These are phyloP conservation scores for Protobothrops flavoviridis DNA, from an alignment of 2,113 vertebrate species.

Conservation along the genomic window DNA sequence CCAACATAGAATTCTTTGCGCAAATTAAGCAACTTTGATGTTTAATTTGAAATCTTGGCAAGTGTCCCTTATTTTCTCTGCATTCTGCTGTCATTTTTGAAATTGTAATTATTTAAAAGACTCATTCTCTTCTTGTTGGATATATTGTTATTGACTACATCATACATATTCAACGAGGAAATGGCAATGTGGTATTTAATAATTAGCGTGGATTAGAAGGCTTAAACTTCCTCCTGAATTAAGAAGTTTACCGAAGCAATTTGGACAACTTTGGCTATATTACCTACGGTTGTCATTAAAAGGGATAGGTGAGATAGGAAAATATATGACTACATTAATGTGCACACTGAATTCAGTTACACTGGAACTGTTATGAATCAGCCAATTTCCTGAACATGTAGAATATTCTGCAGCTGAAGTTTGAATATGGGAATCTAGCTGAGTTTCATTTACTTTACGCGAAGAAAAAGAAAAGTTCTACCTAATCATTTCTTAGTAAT, in stretches of 20 bases:
- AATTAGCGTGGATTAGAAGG: neutral
- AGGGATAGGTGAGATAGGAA: neutral
- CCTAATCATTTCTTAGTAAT: neutral
- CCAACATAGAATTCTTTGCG: neutral
- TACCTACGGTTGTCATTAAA: neutral
- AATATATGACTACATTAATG: neutral
- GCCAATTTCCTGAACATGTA: neutral
- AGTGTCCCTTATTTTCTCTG: conserved; percentile 34
- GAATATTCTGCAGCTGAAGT: neutral
- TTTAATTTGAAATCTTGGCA: conserved; percentile 41
- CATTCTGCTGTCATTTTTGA: conserved; percentile 42
- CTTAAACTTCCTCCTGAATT: neutral
- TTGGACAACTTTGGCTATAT: neutral
- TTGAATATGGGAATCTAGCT: no score
- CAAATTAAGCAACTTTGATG: conserved; percentile 42
- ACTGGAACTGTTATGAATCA: neutral
- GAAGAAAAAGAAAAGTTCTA: neutral
- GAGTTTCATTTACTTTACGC: neutral
- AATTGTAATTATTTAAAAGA: conserved; percentile 19
- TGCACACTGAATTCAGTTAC: neutral
- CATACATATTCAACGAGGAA: neutral
- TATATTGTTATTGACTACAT: neutral
- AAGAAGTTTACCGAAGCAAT: neutral
- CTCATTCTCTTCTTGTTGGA: conserved; percentile 27
- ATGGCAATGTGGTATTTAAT: neutral